Conservation (phyloP, 2,797 vertebrate genomes). For the Melanotaenia nigrans region DNA sequence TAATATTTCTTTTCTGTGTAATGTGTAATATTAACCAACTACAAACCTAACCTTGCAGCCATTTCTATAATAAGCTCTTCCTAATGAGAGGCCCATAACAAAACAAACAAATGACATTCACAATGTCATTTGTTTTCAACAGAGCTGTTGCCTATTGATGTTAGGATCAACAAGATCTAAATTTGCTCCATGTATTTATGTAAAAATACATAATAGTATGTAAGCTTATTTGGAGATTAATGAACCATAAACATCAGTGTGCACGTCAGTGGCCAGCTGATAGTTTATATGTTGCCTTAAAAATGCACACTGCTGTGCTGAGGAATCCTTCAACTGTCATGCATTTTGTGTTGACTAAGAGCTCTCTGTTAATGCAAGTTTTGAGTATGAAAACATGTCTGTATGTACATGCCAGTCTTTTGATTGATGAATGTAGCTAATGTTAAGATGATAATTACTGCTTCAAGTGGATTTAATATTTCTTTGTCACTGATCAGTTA, state of each 20-base stretch:
- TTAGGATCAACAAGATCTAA: slow-evolving; percentile 34
- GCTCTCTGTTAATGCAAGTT: not conserved
- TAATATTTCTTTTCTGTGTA: not conserved
- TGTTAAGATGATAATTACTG: not conserved
- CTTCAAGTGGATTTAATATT: not conserved
- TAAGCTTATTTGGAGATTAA: slow-evolving; percentile 8
- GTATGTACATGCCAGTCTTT: not conserved
- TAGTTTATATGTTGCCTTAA: not conserved
- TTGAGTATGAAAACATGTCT: not conserved
- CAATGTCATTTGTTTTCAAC: too few species aligned
- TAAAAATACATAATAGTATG: slow-evolving; percentile 35
- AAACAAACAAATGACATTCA: not conserved
- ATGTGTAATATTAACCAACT: not conserved
- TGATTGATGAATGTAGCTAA: not conserved
- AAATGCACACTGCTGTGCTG: not conserved
- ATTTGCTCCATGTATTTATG: slow-evolving; percentile 11
- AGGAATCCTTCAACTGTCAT: not conserved
- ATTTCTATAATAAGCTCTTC: not conserved
- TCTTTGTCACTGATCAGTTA: not conserved
- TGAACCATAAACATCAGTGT: slow-evolving; percentile 28
- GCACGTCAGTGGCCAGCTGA: not conserved
- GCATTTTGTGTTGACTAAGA: not conserved
- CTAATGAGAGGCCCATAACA: not conserved
- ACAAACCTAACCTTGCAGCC: not conserved
- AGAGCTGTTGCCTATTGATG: not conserved